Evolutionary conservation across 2,113 vertebrate genomes (phyloP).

Genomic region (Herpailurus yagouaroundi): DNA sequence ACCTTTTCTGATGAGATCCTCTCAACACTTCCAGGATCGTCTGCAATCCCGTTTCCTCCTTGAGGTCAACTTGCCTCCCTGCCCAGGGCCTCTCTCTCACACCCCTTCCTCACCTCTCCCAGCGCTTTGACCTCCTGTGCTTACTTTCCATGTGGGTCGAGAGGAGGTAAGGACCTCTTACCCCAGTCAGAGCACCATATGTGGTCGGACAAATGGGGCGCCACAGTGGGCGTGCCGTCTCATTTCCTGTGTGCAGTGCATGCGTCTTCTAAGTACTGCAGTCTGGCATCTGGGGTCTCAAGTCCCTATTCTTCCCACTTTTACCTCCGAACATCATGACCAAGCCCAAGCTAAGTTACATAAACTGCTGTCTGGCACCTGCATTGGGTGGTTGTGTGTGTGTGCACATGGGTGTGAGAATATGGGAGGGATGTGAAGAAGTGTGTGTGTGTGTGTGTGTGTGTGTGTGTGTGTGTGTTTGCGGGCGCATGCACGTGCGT

Average conservation of each 20-base stretch:
- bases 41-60: background rate
- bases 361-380: background rate
- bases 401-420: background rate
- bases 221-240: background rate
- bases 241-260: background rate
- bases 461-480: background rate
- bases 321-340: background rate
- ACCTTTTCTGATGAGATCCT: background rate
- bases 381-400: too few relatives aligned
- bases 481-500: accelerated
- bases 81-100: background rate
- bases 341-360: background rate
- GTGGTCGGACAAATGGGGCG: accelerated
- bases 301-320: background rate
- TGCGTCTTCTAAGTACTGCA: accelerated
- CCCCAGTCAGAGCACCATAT: background rate
- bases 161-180: background rate
- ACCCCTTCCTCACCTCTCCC: background rate
- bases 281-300: background rate
- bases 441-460: too few relatives aligned
- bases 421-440: too few relatives aligned
- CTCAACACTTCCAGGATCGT: too few relatives aligned
- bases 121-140: background rate
- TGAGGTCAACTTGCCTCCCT: background rate
- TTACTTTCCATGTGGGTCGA: background rate